Percentiles rank a stretch among this genome's conserved stretches.
Evolutionary conservation across 2,888 invertebrate genomes (phyloP).

Genomic region (Allolobophora icterica): DNA sequence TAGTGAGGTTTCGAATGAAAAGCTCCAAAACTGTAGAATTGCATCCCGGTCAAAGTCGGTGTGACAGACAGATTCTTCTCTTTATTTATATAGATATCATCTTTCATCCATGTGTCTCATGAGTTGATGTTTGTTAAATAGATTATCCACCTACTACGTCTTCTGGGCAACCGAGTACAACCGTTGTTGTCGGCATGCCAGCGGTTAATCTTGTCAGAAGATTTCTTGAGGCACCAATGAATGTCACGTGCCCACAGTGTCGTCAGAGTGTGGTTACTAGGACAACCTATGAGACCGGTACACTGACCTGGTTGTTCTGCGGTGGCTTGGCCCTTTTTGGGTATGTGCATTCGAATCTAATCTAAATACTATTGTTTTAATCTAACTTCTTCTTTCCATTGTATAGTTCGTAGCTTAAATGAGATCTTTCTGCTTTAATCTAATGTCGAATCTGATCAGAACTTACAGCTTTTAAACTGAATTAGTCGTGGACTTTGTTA

Average conservation of each 20-base stretch:
- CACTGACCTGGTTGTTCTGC: conserved; percentile 60
- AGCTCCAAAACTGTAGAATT: too few species aligned
- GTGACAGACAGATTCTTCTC: too few species aligned
- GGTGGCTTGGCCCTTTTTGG: conserved; percentile 57
- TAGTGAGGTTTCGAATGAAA: too few species aligned
- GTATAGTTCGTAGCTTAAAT: too few species aligned
- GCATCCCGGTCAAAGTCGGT: too few species aligned
- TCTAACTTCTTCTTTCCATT: too few species aligned
- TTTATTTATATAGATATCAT: too few species aligned
- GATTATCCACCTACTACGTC: not conserved
- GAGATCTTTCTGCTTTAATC: too few species aligned
- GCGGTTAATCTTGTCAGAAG: not conserved
- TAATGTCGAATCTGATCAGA: too few species aligned
- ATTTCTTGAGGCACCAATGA: conserved; percentile 32
- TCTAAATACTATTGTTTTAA: not conserved
- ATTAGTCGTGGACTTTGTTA: too few species aligned
- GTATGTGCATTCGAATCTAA: conserved; percentile 50
- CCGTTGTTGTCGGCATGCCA: not conserved
- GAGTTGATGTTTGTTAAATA: not conserved
- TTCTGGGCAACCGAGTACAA: not conserved
- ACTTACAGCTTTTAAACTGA: too few species aligned
- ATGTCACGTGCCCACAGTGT: conserved; percentile 58
- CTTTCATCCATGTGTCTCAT: not conserved
- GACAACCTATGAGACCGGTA: conserved; percentile 58
- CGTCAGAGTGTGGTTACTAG: conserved; percentile 59